These are phyloP conservation scores for Oenanthe melanoleuca DNA, from an alignment of 2,113 vertebrate genomes.

Conservation along the genomic window DNA sequence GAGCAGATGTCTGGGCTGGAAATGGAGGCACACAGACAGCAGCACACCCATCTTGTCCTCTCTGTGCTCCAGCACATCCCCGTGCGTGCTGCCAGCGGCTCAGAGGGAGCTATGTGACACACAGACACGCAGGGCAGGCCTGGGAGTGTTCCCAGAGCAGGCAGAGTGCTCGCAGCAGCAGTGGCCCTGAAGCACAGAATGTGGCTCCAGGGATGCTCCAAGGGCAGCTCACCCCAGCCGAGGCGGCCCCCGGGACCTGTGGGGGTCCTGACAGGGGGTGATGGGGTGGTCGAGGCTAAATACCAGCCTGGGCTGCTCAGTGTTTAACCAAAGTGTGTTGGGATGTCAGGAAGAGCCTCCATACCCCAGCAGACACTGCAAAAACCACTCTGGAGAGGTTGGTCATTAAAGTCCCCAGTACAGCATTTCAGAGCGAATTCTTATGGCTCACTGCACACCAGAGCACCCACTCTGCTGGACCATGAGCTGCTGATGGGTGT, in stretches of 20 bases:
- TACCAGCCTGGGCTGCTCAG: neutral
- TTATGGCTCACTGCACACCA: neutral
- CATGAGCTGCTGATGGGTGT: neutral
- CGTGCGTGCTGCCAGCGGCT: neutral
- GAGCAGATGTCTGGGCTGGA: neutral
- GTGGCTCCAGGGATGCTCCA: fast-evolving
- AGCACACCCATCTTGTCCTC: neutral
- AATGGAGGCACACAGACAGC: fast-evolving
- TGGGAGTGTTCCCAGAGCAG: fast-evolving
- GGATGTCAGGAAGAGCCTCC: neutral
- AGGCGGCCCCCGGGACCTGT: fast-evolving
- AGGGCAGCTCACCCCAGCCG: neutral
- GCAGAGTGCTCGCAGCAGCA: neutral
- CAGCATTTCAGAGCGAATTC: neutral
- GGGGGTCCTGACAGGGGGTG: neutral
- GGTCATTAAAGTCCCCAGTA: neutral
- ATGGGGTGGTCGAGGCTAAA: neutral
- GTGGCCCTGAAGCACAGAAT: fast-evolving
- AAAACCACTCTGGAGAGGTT: neutral
- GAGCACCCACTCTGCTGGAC: neutral
- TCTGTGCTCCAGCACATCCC: neutral
- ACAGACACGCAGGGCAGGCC: fast-evolving
- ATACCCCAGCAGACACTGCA: neutral
- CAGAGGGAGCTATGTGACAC: neutral
- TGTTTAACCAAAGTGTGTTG: neutral